phyloP scores from a whole-genome alignment of 2,113 vertebrate genomes.

The Petrocephalus microphthalmus region DNA sequence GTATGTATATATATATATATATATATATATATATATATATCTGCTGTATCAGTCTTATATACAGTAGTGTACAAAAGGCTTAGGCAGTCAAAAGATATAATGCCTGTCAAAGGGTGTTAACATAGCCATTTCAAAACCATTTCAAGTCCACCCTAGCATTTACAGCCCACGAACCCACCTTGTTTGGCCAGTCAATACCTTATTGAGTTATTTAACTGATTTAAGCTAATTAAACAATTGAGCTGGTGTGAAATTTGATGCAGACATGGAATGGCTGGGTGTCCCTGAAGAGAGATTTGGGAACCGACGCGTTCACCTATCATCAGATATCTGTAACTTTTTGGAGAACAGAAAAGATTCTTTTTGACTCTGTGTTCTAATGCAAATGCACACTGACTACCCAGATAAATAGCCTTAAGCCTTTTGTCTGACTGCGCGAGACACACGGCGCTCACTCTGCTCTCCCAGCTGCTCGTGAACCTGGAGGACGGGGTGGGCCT shows the following conservation, averaged over 20 bases:
- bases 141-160: background rate
- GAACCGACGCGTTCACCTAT: background rate
- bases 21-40: no score
- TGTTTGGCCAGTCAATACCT: background rate
- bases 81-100: background rate
- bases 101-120: background rate
- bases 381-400: background rate
- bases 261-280: no score
- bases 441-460: background rate
- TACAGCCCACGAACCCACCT: background rate
- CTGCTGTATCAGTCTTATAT: background rate
- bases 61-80: no score
- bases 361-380: background rate
- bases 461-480: conserved; percentile 75
- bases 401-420: background rate
- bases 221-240: background rate
- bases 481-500: conserved; percentile 86
- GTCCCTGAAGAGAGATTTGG: background rate
- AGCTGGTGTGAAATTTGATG: background rate
- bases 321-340: no score
- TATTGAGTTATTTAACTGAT: background rate
- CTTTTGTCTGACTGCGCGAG: background rate
- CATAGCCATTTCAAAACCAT: background rate
- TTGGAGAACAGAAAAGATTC: no score
- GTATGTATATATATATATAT: no score